Base-by-base conservation (phyloP, 1,140 invertebrate species). In the Drosophila tristis region DNA sequence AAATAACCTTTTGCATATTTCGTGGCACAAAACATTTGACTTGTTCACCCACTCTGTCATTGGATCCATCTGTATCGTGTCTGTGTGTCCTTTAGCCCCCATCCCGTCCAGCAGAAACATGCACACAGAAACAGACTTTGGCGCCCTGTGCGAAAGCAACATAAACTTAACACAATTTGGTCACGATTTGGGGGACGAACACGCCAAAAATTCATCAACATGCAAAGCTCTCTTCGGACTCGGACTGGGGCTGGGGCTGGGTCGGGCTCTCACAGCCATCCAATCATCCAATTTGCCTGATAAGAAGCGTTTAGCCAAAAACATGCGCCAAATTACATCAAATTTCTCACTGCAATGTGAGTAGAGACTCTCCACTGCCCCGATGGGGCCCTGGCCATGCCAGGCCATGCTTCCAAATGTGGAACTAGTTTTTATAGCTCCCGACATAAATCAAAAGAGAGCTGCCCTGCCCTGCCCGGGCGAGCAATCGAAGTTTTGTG, bases 261-360 rank as follows among this genome's bases (percentile, higher is more conserved):
- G 20, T 20, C 2, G 20, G 20, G 20, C 20, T 20, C 20, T 20
- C 20, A 20, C 45, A 20, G 26, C 25, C 51, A 39, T 44, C 49
- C 57, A 68, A 71, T 87, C 78, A 75, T 86, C 74, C 82, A 86
- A 86, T 87, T 86, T 86, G 82, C 82, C 82, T 86, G 82, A 86
- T 86, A 86, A 86, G 82, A 87, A 82, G 82, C 82, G 78, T 86
- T 86, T 87, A 87, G 71, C 82, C 65, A 68, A 87, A 86, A 87
- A 86, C 82, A 86, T 87, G 75, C 74, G 82, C 82, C 84, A 86
- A 86, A 86, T 86, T 86, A 86, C 82, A 87, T 50, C 74, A 63
- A 86, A 86, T 86, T 86, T 86, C 78, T 87, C 82, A 87, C 76
- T 86, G 81, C 74, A 74, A 78, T 86, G 81, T 57, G 78, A 59